Conservation (phyloP, 2,888 invertebrate genomes). For the Scotopteryx bipunctaria region DNA sequence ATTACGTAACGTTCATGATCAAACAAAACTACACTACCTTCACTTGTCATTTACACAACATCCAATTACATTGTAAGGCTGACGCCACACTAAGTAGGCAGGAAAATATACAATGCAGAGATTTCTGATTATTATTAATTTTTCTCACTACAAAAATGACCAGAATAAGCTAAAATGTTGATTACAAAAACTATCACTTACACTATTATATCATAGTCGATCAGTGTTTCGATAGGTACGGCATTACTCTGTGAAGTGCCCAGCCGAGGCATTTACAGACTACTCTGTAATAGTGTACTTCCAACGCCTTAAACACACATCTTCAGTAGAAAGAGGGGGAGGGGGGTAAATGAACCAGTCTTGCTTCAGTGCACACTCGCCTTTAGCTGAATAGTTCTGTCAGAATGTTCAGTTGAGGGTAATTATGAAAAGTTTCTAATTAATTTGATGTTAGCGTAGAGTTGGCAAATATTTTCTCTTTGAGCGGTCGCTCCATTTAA, state of each 20-base stretch:
- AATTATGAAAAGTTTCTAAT: slow-evolving; percentile 22
- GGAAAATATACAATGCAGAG: not conserved
- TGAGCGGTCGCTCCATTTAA: not conserved
- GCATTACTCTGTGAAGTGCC: no score
- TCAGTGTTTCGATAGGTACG: no score
- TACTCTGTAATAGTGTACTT: no score
- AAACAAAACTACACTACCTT: not conserved
- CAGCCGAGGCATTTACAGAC: no score
- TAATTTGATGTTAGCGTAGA: slow-evolving; percentile 12
- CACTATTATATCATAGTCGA: no score
- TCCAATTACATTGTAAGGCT: slow-evolving; percentile 1
- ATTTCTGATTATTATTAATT: no score
- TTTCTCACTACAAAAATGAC: no score
- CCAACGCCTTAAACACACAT: not conserved
- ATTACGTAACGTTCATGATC: not conserved
- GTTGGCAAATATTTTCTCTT: slow-evolving; percentile 9
- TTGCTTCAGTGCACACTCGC: not conserved
- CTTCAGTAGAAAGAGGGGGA: not conserved
- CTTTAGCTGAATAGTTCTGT: slow-evolving; percentile 6
- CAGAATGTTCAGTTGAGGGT: slow-evolving; percentile 10
- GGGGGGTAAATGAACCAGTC: not conserved
- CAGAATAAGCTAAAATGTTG: no score
- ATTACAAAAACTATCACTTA: no score
- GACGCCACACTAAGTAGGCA: not conserved
- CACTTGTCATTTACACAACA: not conserved